These are phyloP conservation scores for Drosophila sulfurigaster DNA, from an alignment of 1,140 invertebrate genomes.

Conservation along the genomic window DNA sequence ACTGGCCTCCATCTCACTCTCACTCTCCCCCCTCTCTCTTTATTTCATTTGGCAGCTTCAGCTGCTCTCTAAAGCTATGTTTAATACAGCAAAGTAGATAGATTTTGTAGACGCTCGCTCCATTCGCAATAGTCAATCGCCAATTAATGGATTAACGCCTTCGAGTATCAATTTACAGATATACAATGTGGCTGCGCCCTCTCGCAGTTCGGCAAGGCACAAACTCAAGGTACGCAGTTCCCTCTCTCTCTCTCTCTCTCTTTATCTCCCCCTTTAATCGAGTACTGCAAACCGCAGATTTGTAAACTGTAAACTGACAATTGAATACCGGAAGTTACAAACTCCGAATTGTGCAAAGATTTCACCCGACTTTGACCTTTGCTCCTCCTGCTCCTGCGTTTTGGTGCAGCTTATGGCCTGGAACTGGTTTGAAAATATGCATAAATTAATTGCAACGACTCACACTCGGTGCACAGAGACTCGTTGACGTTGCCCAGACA, in stretches of 20 bases:
- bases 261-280: too few relatives aligned
- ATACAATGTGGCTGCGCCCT: conserved; percentile 81
- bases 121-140: conserved; percentile 1
- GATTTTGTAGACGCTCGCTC: conserved; percentile 19
- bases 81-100: conserved; percentile 5
- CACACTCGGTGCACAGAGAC: neutral
- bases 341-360: neutral
- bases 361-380: neutral
- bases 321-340: neutral
- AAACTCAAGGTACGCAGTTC: conserved; percentile 68
- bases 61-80: neutral
- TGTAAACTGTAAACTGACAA: too few relatives aligned
- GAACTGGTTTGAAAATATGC: conserved; percentile 37
- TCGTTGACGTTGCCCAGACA: too few relatives aligned
- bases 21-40: neutral
- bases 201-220: conserved; percentile 79
- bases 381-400: conserved; percentile 11
- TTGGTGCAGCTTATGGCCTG: conserved; percentile 7
- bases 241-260: too few relatives aligned
- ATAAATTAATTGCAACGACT: conserved; percentile 56
- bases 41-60: too few relatives aligned
- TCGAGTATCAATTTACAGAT: conserved; percentile 79
- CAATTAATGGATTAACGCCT: conserved; percentile 67
- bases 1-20: neutral
- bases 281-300: too few relatives aligned